Conservation (phyloP, 2,113 vertebrate species). For the Strix aluco region DNA sequence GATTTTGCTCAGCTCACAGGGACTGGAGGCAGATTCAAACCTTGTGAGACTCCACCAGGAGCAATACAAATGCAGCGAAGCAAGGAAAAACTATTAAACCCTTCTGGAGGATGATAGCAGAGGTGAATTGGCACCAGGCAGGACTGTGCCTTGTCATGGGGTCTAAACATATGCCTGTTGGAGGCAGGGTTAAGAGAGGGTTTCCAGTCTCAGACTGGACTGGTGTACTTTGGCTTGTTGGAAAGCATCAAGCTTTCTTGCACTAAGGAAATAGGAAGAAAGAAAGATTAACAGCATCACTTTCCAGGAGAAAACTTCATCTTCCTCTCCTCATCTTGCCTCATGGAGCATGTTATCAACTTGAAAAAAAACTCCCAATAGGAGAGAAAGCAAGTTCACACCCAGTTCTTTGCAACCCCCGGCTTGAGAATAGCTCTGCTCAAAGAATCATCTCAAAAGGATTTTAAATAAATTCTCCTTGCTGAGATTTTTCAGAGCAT, state of each 20-base stretch:
- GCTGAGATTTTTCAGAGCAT: not conserved
- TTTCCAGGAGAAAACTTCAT: not conserved
- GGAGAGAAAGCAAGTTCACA: not conserved
- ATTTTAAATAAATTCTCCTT: not conserved
- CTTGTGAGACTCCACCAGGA: not conserved
- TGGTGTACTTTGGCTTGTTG: not conserved
- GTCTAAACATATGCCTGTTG: not conserved
- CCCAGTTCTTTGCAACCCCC: not conserved
- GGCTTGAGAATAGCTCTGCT: not conserved
- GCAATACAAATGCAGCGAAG: not conserved
- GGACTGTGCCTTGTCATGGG: not conserved
- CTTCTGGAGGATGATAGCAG: not conserved
- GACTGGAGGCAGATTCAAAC: not conserved
- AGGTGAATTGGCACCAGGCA: not conserved
- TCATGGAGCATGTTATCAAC: not conserved
- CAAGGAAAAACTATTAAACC: not conserved
- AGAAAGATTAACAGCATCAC: not conserved
- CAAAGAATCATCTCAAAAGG: not conserved
- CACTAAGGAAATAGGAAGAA: not conserved
- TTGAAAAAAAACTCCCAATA: not conserved
- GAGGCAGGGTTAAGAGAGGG: not conserved
- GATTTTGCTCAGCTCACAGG: fast-evolving
- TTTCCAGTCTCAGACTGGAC: not conserved
- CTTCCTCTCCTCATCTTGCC: not conserved
- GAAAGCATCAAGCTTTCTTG: not conserved